These are phyloP conservation scores for Artemia franciscana DNA, from an alignment of 1,140 invertebrate genomes.

Conservation along the genomic window DNA sequence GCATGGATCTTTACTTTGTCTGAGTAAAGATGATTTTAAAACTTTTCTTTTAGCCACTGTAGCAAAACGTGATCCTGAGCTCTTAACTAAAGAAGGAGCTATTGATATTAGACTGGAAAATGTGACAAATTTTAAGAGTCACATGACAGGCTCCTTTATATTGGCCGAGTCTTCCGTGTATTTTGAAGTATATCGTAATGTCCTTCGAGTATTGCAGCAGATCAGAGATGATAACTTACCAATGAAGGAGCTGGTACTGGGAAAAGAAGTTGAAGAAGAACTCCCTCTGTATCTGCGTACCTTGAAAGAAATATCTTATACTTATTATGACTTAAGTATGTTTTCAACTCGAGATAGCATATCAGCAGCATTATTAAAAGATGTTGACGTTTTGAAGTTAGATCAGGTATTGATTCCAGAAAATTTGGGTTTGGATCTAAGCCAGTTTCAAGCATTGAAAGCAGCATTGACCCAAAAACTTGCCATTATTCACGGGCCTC, in stretches of 20 bases:
- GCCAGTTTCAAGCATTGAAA: neutral
- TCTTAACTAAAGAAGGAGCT: neutral
- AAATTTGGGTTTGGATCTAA: slow-evolving; percentile 7
- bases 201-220: neutral
- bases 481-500: slow-evolving; percentile 25
- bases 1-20: neutral
- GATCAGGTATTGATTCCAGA: too few species aligned
- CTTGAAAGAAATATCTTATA: neutral
- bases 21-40: neutral
- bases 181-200: neutral
- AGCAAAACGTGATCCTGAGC: neutral
- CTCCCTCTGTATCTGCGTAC: neutral
- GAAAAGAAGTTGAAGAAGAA: neutral
- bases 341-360: neutral
- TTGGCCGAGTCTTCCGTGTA: neutral
- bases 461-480: neutral
- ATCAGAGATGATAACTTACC: neutral
- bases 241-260: neutral
- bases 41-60: neutral
- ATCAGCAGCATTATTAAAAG: neutral
- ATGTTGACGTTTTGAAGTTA: neutral
- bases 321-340: neutral
- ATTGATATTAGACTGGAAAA: neutral
- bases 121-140: neutral
- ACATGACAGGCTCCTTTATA: neutral